A percentile compares a stretch with the other conserved stretches of the same genome.
Evolutionary conservation across 1,140 invertebrate species (phyloP).

Genomic region (Drosophila pandora): DNA sequence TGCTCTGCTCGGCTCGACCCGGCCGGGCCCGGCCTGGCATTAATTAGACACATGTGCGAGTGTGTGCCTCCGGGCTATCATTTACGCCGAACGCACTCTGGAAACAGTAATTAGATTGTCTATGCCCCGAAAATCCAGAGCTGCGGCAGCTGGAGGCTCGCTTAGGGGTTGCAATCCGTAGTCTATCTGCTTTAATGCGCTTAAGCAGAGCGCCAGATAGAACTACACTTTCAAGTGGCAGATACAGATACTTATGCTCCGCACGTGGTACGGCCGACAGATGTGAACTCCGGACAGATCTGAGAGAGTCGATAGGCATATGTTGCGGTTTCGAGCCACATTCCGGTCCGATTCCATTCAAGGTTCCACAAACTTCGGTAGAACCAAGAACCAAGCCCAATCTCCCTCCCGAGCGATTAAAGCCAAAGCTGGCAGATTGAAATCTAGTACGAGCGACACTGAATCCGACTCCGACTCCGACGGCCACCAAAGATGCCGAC

Average conservation of each 20-base stretch:
- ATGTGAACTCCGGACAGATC: slow-evolving; percentile 30
- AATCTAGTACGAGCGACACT: slow-evolving; percentile 38
- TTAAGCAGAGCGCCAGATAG: slow-evolving; percentile 53
- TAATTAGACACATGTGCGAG: slow-evolving; percentile 41
- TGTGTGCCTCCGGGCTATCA: slow-evolving; percentile 48
- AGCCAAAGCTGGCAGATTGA: slow-evolving; percentile 46
- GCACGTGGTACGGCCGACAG: slow-evolving; percentile 41
- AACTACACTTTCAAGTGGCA: background rate
- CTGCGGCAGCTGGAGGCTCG: slow-evolving; percentile 30
- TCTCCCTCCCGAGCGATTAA: slow-evolving; percentile 40
- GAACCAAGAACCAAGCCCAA: slow-evolving; percentile 34
- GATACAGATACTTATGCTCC: slow-evolving; percentile 25
- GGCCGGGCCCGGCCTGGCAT: slow-evolving; percentile 43
- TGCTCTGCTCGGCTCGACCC: background rate
- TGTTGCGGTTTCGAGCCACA: slow-evolving; percentile 41
- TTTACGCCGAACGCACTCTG: slow-evolving; percentile 75
- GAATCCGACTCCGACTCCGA: slow-evolving; percentile 14
- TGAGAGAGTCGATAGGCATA: slow-evolving; percentile 32
- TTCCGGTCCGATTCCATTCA: slow-evolving; percentile 29
- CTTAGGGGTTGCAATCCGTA: slow-evolving; percentile 44
- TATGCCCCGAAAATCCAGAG: slow-evolving; percentile 59
- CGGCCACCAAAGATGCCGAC: slow-evolving; percentile 75
- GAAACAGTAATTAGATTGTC: slow-evolving; percentile 73
- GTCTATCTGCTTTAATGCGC: slow-evolving; percentile 58
- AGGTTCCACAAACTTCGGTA: slow-evolving; percentile 49